phyloP scores from a whole-genome alignment of 2,888 invertebrate genomes.

The Euzophera pinguis region DNA sequence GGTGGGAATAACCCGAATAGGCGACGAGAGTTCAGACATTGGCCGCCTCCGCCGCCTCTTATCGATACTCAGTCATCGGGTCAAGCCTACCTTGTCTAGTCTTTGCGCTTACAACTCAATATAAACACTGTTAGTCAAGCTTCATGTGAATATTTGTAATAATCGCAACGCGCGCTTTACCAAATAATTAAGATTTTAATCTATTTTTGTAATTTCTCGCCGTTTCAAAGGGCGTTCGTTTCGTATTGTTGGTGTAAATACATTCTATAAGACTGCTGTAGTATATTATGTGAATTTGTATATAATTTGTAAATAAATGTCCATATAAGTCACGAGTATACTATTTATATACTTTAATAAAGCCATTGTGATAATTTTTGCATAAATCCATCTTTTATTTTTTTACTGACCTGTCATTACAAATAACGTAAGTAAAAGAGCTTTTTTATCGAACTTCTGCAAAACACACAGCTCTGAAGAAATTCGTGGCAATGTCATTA shows the following conservation, averaged over 20 bases:
- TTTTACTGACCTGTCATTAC: not conserved
- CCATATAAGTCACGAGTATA: constrained; percentile 78
- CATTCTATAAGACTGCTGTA: constrained; percentile 80
- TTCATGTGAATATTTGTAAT: constrained; percentile 70
- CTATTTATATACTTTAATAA: constrained; percentile 80
- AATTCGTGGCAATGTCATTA: too few species aligned
- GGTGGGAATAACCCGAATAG: constrained; percentile 71
- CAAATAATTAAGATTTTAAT: constrained; percentile 73
- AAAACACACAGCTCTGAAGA: too few species aligned
- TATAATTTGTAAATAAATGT: constrained; percentile 75
- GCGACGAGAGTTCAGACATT: constrained; percentile 66
- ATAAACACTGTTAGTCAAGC: constrained; percentile 56
- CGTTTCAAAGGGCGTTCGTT: constrained; percentile 62
- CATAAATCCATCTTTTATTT: constrained; percentile 55
- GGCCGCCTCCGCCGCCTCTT: constrained; percentile 69
- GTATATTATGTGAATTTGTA: constrained; percentile 75
- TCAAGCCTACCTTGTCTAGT: constrained; percentile 76
- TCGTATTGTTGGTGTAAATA: constrained; percentile 72
- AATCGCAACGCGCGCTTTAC: constrained; percentile 71
- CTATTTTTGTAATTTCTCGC: constrained; percentile 77
- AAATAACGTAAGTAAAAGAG: too few species aligned
- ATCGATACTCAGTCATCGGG: constrained; percentile 69
- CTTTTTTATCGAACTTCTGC: too few species aligned
- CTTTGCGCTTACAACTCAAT: constrained; percentile 50
- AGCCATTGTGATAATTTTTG: constrained; percentile 80